Conservation (phyloP, 2,888 invertebrate species). For the Caenorhabditis panamensis region DNA sequence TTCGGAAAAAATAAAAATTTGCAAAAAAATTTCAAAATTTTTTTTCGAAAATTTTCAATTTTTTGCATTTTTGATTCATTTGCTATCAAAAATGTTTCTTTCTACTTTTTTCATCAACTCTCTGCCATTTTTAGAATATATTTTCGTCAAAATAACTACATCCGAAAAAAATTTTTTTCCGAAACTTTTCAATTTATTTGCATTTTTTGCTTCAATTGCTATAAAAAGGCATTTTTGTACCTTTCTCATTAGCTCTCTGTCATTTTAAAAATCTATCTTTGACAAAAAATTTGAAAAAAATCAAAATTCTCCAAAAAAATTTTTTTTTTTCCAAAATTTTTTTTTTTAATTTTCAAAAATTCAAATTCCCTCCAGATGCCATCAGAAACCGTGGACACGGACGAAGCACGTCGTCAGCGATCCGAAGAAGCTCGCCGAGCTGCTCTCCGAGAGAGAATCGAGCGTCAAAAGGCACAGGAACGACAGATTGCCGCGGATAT, state of each 20-base stretch:
- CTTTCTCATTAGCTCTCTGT: too few relatives aligned
- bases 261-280: too few relatives aligned
- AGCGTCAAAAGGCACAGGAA: conserved; percentile 50
- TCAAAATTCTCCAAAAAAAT: background rate
- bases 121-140: too few relatives aligned
- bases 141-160: too few relatives aligned
- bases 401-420: conserved; percentile 46
- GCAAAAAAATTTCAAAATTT: too few relatives aligned
- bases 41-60: background rate
- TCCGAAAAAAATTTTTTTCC: background rate
- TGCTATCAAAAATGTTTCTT: too few relatives aligned
- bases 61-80: background rate
- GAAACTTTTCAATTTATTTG: background rate
- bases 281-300: too few relatives aligned
- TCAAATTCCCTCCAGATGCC: background rate
- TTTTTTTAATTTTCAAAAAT: background rate
- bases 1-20: background rate
- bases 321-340: background rate
- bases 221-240: too few relatives aligned
- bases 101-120: too few relatives aligned
- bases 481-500: conserved; percentile 51
- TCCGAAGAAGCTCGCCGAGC: conserved; percentile 62
- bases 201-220: background rate
- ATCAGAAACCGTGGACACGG: conserved; percentile 19
- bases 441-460: conserved; percentile 49